Conservation (phyloP, 2,113 vertebrate genomes). For the Pelecanus crispus region DNA sequence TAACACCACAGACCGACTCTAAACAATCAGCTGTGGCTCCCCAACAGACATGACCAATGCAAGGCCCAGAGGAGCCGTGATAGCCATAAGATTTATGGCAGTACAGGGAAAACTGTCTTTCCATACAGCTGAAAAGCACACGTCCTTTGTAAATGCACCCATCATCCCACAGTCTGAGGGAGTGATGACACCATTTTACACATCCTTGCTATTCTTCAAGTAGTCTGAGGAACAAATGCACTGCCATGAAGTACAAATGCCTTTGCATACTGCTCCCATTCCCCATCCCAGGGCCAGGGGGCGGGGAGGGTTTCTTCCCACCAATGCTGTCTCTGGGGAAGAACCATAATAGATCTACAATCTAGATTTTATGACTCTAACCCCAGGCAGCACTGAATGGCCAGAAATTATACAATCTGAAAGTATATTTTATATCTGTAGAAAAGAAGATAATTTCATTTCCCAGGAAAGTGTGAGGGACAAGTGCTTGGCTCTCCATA, state of each 20-base stretch:
- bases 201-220: not conserved
- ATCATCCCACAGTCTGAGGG: not conserved
- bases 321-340: not conserved
- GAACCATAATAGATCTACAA: not conserved
- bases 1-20: not conserved
- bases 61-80: not conserved
- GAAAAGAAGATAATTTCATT: conserved; percentile 23
- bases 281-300: not conserved
- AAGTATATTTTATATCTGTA: not conserved
- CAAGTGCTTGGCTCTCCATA: not conserved
- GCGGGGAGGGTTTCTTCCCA: not conserved
- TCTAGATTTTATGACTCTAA: not conserved
- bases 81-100: not conserved
- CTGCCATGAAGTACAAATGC: not conserved
- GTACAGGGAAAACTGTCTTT: not conserved
- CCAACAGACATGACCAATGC: not conserved
- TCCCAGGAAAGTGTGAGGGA: not conserved
- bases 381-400: not conserved
- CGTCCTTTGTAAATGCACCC: not conserved
- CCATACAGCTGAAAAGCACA: not conserved
- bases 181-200: not conserved
- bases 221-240: not conserved
- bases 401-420: not conserved
- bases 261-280: not conserved
- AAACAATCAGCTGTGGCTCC: not conserved